Percentiles rank a stretch among this genome's conserved stretches.
Evolutionary conservation across 2,797 vertebrate species (phyloP).

Genomic region (Chiloscyllium punctatum): DNA sequence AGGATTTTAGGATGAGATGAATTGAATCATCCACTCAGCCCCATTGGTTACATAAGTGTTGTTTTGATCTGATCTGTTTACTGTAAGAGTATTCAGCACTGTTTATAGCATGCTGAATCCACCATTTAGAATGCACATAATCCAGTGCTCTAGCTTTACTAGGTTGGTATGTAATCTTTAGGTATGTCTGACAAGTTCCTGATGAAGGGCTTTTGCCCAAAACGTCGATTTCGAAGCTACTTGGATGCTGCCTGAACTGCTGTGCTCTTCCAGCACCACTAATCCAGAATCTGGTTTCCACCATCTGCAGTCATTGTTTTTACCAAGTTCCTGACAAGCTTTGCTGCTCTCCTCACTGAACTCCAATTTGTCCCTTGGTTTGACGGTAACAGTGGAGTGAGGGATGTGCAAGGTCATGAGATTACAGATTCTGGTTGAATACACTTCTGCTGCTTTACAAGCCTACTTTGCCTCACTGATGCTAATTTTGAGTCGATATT

Average conservation of each 20-base stretch:
- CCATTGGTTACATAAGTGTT: background rate
- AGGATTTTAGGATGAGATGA: background rate
- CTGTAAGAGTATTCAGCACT: background rate
- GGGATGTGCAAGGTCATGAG: background rate
- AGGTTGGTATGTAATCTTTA: no score
- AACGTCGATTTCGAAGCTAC: no score
- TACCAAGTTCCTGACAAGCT: no score
- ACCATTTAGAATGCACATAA: background rate
- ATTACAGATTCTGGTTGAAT: background rate
- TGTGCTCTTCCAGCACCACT: no score
- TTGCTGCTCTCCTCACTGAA: background rate
- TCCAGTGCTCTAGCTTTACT: background rate
- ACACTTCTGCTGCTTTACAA: background rate
- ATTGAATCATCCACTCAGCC: background rate
- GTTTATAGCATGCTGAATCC: background rate
- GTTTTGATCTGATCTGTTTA: background rate
- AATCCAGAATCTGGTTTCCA: no score
- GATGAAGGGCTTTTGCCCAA: no score
- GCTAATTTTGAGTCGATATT: background rate
- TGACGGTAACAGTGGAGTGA: background rate
- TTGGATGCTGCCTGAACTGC: no score
- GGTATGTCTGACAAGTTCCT: no score
- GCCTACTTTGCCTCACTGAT: background rate
- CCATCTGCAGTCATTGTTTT: no score
- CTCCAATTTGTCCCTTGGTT: background rate